Evolutionary conservation across 92 coral and sea anemone genomes (phyloP), one percentile per base, ranked within the genome.

Genomic region (Zoanthus solanderi): DNA sequence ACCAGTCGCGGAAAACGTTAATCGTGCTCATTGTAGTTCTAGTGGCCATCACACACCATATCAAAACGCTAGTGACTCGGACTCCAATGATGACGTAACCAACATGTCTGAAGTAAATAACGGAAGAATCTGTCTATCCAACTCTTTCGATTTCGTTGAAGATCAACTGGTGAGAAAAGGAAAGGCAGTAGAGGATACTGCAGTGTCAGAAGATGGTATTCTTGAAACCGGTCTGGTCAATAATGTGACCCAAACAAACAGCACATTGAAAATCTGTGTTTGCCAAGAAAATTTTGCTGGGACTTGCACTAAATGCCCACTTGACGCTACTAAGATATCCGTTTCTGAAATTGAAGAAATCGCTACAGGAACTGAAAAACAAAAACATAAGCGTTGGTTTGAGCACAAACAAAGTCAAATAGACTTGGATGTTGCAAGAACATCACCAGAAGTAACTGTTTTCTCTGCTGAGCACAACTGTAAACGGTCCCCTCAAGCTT

Each of bases 11-110:
- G 37, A 71, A 6, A 60, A 57, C 9, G 14, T 12, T 57, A 57
- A 2, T 60, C 17, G 15, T 11, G 23, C 4, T 71, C 31, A 45
- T 32, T 58, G 57, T 65, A 83, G 61, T 44, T 30, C 78, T 12
- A 83, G 80, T 16, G 84, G 84, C 69, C 42, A 63, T 8, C 42
- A 9, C 67, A 83, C 96, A 8, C 88, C 91, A 17, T 69, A 85
- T 37, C 92, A 81, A 57, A 88, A 84, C 32, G 87, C 87, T 32
- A 69, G 57, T 57, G 52, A 56, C 46, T 72, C 79, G 23, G 87
- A 76, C 32, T 46, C 80, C 28, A 72, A 71, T 15, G 48, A 66
- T 78, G 79, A 77, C 6, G 79, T 30, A 37, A 66, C 48, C 32
- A 73, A 28, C 73, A 23, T 23, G 23, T 79, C 79, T n/a, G 29